A percentile compares a stretch with the other conserved stretches of the same genome.
Conservation (phyloP, 1,140 invertebrate genomes). For the Leptinotarsa lineolata region DNA sequence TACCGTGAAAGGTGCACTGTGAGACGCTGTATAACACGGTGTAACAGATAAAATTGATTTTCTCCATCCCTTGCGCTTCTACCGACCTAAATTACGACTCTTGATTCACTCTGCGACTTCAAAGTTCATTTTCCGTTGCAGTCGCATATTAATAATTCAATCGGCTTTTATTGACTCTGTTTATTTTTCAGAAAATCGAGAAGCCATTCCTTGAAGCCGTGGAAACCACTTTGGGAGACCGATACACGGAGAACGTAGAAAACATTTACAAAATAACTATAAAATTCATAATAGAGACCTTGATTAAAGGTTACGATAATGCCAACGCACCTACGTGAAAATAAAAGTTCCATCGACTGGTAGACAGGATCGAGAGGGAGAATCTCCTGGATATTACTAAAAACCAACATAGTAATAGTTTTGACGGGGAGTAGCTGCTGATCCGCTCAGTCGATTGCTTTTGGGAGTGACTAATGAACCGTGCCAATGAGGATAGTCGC, state of each 20-base stretch:
- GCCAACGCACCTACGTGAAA: slow-evolving; percentile 50
- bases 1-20: too few species aligned
- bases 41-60: too few species aligned
- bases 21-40: too few species aligned
- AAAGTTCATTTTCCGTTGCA: too few species aligned
- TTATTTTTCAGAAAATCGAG: slow-evolving; percentile 84
- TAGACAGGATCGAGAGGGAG: background rate
- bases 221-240: slow-evolving; percentile 80
- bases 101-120: too few species aligned
- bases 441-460: background rate
- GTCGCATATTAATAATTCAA: too few species aligned
- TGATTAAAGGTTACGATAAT: slow-evolving; percentile 80
- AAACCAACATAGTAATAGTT: slow-evolving; percentile 8
- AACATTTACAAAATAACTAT: slow-evolving; percentile 90
- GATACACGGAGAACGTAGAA: slow-evolving; percentile 90
- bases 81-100: too few species aligned
- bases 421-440: background rate
- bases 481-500: too few species aligned
- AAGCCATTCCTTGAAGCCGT: slow-evolving; percentile 86
- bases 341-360: slow-evolving; percentile 21
- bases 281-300: slow-evolving; percentile 85
- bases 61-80: too few species aligned
- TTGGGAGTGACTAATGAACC: background rate
- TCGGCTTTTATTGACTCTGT: too few species aligned
- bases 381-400: slow-evolving; percentile 13